Base-by-base conservation (phyloP, 2,888 invertebrate genomes). In the Parapristionchus giblindavisi region DNA sequence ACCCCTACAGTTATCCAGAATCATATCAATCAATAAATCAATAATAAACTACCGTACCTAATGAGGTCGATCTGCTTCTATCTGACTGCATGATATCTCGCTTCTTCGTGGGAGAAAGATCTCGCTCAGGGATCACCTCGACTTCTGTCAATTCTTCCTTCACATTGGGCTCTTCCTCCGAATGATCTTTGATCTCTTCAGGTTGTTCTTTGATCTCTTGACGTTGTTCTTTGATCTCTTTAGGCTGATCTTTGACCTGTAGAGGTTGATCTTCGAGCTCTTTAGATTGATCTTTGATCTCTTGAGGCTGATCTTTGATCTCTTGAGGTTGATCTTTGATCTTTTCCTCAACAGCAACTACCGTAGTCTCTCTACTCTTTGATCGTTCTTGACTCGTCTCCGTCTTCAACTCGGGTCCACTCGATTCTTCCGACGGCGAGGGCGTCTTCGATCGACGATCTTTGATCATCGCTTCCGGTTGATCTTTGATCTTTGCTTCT, bases 51-150 rank as follows among this genome's bases (percentile, higher is more conserved):
- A n/a, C n/a, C n/a, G n/a, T n/a, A n/a, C n/a, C n/a, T 4, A 65
- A n/a, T 17, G 32, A 32, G 29, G 52, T 32, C 36, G 68, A 68
- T 34, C 34, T 51, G 24, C 68, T 68, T 17, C 52, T 24, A n/a
- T 2, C 43, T 32, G 8, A 6, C 56, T 48, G 65, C 43, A 48
- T 48, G 48, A 48, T 48, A 6, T 65, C 65, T 1, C 27, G 29
- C 65, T 65, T 54, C 70, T 70, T 70, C n/a, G 24, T 54, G 24
- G 61, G 61, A 21, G 61, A 61, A 1, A n/a, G n/a, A n/a, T n/a
- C 58, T 58, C 14, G 11, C 14, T 24, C 24, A 11, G 11, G 17
- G 27, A 3, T 61, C 36, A 61, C 36, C 61, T 61, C 61, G 36
- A 61, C 61, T 17, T 58, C 61, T n/a, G 36, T 36, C 43, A 17